Evolutionary conservation across 2,888 invertebrate species (phyloP), one percentile per base, ranked within the genome.

Genomic region (Lycocerus yunnanus): DNA sequence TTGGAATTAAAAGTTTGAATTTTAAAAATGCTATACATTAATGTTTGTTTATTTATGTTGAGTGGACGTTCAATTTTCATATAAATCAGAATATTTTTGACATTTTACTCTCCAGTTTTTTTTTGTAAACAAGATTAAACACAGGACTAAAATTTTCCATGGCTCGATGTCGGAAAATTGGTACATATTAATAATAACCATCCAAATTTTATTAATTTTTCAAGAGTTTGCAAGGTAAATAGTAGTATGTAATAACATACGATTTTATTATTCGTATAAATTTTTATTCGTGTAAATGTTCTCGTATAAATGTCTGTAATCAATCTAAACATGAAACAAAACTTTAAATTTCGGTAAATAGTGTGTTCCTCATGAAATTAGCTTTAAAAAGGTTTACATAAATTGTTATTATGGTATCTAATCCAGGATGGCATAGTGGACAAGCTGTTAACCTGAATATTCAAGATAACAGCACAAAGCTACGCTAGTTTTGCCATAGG

Each of bases 381-480:
- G 14, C 58, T 24, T 72, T 69, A 72, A 75, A 73, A 75, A 75
- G 72, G 75, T 73, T 70, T 71, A 58, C 72, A 68, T 75, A 75
- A 72, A 69, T 69, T 75, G 75, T 75, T 73, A 72, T 73, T 73
- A 73, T 75, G 72, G 72, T 75, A 75, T 75, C 73, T 75, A 75
- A 75, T 75, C 75, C 75, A 20, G 73, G 69, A 72, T 71, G 71
- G 68, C 67, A 58, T 73, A 73, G 75, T 73, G 76, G 76, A 76
- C 76, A 76, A 71, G 73, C 76, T 73, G 71, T 73, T 76, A 76
- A 76, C 76, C 76, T 76, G 76, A 76, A 76, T 75, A 75, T 76
- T 73, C 73, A 66, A 73, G 72, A 76, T 76, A 76, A 76, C 73
- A 71, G 69, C 75, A 71, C 75, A 75, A 72, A 69, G 75, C 72